phyloP scores from a whole-genome alignment of 2,888 invertebrate genomes.

The Macroteleia sp. region DNA sequence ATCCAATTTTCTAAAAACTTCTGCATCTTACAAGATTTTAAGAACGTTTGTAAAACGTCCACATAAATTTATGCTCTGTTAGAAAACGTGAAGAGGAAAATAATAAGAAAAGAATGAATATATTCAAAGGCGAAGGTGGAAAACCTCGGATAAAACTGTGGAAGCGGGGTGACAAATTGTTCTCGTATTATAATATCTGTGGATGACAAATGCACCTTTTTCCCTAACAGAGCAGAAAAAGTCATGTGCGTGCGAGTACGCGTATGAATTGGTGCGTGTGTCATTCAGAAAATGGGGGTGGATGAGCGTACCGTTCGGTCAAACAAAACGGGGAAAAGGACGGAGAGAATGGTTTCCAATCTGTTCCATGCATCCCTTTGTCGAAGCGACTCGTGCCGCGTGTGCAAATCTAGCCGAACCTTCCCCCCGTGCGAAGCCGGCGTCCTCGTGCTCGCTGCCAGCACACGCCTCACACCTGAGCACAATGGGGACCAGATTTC shows the following conservation, averaged over 20 bases:
- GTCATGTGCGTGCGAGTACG: slow-evolving; percentile 61
- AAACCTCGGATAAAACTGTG: slow-evolving; percentile 17
- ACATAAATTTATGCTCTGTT: too few species aligned
- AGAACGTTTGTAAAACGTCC: too few species aligned
- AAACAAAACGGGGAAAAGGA: slow-evolving; percentile 61
- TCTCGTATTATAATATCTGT: slow-evolving; percentile 56
- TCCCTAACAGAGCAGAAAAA: slow-evolving; percentile 62
- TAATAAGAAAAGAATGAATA: too few species aligned
- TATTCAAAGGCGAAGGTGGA: too few species aligned
- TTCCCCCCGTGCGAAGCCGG: too few species aligned
- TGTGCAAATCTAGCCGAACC: slow-evolving; percentile 81
- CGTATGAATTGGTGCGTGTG: slow-evolving; percentile 65
- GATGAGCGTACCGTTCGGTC: slow-evolving; percentile 58
- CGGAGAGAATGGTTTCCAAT: slow-evolving; percentile 75
- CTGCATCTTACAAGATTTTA: too few species aligned
- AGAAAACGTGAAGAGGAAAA: too few species aligned
- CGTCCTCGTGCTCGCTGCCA: too few species aligned
- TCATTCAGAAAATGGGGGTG: slow-evolving; percentile 60
- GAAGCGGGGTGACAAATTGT: slow-evolving; percentile 56
- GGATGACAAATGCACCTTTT: slow-evolving; percentile 65
- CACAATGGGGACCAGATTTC: slow-evolving; percentile 80
- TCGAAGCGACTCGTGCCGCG: slow-evolving; percentile 82
- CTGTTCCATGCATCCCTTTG: slow-evolving; percentile 82
- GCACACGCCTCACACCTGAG: slow-evolving; percentile 84
- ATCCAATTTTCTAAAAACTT: too few species aligned